Conservation (phyloP, 2,888 invertebrate genomes). For the Drosophila emarginata region DNA sequence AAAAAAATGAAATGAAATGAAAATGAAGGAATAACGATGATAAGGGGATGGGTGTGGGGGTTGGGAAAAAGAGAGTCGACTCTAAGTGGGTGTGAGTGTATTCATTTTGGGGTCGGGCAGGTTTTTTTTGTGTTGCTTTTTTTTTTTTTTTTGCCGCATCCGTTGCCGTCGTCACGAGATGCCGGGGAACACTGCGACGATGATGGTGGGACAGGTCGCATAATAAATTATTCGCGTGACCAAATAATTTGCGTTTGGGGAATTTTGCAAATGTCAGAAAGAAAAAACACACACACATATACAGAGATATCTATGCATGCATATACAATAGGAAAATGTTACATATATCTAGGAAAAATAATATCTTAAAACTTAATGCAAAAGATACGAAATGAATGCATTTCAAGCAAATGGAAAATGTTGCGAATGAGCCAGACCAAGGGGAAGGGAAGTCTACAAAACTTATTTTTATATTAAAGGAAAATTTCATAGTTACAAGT, state of each 20-base stretch:
- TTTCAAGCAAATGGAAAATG: neutral
- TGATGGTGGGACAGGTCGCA: constrained; percentile 61
- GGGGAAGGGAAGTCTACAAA: too few relatives aligned
- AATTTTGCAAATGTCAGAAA: constrained; percentile 54
- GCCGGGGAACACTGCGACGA: constrained; percentile 15
- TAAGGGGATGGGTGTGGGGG: constrained; percentile 13
- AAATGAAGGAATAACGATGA: constrained; percentile 14
- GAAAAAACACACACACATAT: neutral
- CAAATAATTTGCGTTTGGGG: constrained; percentile 73
- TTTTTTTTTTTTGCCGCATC: constrained; percentile 27
- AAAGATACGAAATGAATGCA: neutral
- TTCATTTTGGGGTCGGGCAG: constrained; percentile 32
- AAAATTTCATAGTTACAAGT: too few relatives aligned
- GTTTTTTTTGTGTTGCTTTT: constrained; percentile 19
- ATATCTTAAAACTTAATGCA: neutral
- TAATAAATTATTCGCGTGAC: constrained; percentile 78
- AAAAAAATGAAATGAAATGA: constrained; percentile 17
- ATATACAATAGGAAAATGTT: neutral
- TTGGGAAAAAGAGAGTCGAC: constrained; percentile 4
- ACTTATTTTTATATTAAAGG: too few relatives aligned
- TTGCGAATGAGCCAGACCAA: too few relatives aligned
- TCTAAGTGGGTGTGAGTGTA: constrained; percentile 10
- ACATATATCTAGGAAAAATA: neutral
- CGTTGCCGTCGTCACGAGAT: constrained; percentile 64
- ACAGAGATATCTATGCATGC: neutral